Evolutionary conservation across 2,888 invertebrate genomes (phyloP).

Genomic region (Ophonus ardosiacus): DNA sequence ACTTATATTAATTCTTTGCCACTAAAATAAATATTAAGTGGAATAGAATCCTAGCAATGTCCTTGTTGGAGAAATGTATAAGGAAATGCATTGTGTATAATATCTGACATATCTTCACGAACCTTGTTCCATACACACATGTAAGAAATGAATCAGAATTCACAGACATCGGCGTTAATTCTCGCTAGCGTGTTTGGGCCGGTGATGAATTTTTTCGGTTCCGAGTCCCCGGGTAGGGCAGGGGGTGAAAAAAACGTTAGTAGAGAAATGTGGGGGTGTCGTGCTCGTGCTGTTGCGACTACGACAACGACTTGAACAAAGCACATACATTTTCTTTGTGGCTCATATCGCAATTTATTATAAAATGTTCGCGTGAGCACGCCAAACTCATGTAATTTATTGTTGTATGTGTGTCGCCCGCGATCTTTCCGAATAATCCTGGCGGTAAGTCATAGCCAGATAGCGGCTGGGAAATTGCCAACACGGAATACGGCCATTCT

Average conservation of each 20-base stretch:
- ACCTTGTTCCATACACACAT: background rate
- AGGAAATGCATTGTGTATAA: too few species aligned
- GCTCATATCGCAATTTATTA: conserved; percentile 56
- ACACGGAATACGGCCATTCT: background rate
- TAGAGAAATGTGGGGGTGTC: conserved; percentile 27
- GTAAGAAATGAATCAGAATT: conserved; percentile 11
- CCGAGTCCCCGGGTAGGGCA: background rate
- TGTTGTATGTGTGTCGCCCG: conserved; percentile 52
- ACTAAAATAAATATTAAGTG: too few species aligned
- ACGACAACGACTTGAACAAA: conserved; percentile 29
- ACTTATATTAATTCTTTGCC: too few species aligned
- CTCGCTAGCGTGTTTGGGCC: conserved; percentile 5
- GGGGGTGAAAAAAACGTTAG: background rate
- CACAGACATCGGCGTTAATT: conserved; percentile 33
- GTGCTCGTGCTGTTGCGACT: conserved; percentile 12
- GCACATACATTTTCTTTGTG: conserved; percentile 57
- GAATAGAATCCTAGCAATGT: too few species aligned
- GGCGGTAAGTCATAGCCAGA: conserved; percentile 39
- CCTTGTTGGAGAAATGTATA: too few species aligned
- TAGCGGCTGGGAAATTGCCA: conserved; percentile 2
- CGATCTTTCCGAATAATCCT: conserved; percentile 46
- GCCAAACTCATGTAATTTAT: conserved; percentile 58
- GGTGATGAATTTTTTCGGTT: conserved; percentile 10
- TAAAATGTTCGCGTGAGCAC: conserved; percentile 55
- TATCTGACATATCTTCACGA: background rate